phyloP scores from a whole-genome alignment of 2,113 vertebrate genomes.

The Pontoporia blainvillei region DNA sequence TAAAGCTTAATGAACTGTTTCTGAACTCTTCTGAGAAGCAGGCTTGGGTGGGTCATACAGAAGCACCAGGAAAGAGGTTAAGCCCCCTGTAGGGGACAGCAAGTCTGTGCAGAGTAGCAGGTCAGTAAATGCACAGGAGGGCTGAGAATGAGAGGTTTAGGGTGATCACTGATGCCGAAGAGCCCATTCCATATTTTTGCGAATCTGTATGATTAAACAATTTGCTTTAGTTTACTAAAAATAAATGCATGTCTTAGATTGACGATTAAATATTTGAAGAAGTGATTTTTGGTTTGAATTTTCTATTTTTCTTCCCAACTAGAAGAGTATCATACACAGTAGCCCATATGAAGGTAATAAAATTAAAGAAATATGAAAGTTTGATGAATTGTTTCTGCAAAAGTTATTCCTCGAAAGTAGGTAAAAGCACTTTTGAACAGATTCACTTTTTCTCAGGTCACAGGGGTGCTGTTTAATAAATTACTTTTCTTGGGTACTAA shows the following conservation, averaged over 20 bases:
- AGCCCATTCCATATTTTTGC: neutral
- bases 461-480: conserved; percentile 36
- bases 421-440: neutral
- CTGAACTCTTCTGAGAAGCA: neutral
- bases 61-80: neutral
- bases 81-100: rapidly evolving
- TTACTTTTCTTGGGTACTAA: conserved; percentile 33
- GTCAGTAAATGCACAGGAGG: neutral
- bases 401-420: conserved; percentile 35
- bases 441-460: conserved; percentile 27
- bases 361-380: neutral
- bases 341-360: neutral
- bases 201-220: neutral
- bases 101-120: rapidly evolving
- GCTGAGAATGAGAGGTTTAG: neutral
- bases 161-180: neutral
- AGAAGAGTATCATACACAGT: neutral
- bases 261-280: neutral
- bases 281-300: neutral
- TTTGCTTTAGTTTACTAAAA: neutral
- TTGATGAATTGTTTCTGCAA: conserved; percentile 24
- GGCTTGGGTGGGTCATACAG: neutral
- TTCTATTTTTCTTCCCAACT: neutral
- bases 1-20: neutral
- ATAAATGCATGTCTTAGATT: neutral